A percentile compares a stretch with the other conserved stretches of the same genome.
Evolutionary conservation across 2,888 invertebrate species (phyloP).

Genomic region (Baccha elongata): DNA sequence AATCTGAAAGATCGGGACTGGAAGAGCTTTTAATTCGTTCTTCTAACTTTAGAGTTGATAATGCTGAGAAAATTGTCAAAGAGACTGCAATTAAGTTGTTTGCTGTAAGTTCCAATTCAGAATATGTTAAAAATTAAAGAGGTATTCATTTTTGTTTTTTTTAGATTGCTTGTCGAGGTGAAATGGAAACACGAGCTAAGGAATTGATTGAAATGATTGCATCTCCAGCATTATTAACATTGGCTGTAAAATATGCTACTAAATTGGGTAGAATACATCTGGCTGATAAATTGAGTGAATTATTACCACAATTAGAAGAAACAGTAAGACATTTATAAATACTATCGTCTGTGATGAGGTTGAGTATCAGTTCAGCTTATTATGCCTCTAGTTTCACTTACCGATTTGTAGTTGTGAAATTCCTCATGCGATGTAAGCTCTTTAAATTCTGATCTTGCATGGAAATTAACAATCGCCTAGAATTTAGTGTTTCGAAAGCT

Average conservation of each 20-base stretch:
- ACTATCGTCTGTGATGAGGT: too few species aligned
- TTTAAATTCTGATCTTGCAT: too few species aligned
- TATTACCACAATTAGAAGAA: constrained; percentile 83
- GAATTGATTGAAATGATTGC: constrained; percentile 93
- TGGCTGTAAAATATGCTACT: constrained; percentile 95
- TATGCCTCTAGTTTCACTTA: too few species aligned
- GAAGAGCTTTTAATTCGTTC: constrained; percentile 89
- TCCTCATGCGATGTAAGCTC: too few species aligned
- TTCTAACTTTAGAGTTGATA: constrained; percentile 85
- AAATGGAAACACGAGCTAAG: constrained; percentile 92
- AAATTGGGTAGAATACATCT: constrained; percentile 90
- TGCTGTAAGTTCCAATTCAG: constrained; percentile 89
- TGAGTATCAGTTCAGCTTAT: too few species aligned
- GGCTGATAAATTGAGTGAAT: constrained; percentile 88
- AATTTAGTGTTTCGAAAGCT: too few species aligned
- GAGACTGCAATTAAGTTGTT: constrained; percentile 95
- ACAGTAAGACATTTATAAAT: constrained; percentile 75
- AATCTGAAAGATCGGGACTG: constrained; percentile 90
- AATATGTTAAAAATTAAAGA: background rate
- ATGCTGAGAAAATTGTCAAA: constrained; percentile 87
- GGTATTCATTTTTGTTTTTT: constrained; percentile 74
- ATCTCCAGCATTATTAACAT: constrained; percentile 89
- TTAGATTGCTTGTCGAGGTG: constrained; percentile 92
- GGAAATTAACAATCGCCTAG: too few species aligned
- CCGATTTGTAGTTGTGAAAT: too few species aligned